Conservation (phyloP, 1,140 invertebrate genomes). For the Apis dorsata region DNA sequence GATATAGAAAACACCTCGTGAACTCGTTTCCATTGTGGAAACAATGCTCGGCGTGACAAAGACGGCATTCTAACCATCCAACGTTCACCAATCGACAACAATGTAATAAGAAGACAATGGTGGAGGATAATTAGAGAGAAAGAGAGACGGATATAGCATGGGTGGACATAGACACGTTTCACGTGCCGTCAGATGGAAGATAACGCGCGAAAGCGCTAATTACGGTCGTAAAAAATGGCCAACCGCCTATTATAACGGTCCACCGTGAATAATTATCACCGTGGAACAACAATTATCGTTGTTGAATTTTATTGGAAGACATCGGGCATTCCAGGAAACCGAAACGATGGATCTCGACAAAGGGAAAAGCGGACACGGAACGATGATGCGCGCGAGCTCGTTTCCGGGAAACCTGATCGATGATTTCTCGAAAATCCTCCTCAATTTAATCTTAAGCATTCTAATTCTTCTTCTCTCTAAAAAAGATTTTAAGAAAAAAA, state of each 20-base stretch:
- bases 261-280: slow-evolving; percentile 54
- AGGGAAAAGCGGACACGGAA: slow-evolving; percentile 16
- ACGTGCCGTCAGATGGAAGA: slow-evolving; percentile 3
- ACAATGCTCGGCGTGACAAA: neutral
- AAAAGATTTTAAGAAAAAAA: too few species aligned
- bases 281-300: neutral
- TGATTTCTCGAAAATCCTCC: neutral
- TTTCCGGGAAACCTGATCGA: slow-evolving; percentile 14
- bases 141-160: neutral
- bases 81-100: neutral
- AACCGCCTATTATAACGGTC: neutral
- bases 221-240: slow-evolving; percentile 23
- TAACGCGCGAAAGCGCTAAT: slow-evolving; percentile 24
- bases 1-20: neutral
- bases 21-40: neutral
- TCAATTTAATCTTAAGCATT: neutral
- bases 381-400: slow-evolving; percentile 1
- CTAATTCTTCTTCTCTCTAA: neutral
- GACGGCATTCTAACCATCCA: neutral
- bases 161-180: neutral
- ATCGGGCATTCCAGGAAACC: neutral
- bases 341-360: neutral
- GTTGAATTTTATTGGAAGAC: slow-evolving; percentile 33
- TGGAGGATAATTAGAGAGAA: slow-evolving; percentile 12
- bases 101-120: slow-evolving; percentile 23